Percentiles rank a stretch among this genome's conserved stretches.
phyloP scores from a whole-genome alignment of 2,797 vertebrate genomes.

The Tapera naevia region DNA sequence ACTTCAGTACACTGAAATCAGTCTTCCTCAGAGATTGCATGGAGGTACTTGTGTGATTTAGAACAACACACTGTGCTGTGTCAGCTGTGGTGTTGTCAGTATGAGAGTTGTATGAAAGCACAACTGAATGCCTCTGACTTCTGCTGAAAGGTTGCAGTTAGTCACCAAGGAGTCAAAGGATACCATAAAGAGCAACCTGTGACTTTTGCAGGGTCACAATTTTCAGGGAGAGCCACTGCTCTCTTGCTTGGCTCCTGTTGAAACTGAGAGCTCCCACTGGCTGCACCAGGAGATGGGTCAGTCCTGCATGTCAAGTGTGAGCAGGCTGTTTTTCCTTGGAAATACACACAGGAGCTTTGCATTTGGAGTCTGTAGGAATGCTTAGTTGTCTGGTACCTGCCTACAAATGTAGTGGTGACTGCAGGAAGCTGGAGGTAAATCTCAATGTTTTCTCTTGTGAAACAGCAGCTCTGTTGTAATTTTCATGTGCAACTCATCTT shows the following conservation, averaged over 20 bases:
- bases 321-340: neutral
- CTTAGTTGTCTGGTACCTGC: neutral
- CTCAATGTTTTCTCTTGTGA: neutral
- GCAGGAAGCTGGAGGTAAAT: neutral
- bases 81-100: neutral
- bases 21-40: neutral
- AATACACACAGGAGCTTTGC: neutral
- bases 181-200: neutral
- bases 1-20: neutral
- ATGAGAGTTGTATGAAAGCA: neutral
- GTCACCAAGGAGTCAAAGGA: neutral
- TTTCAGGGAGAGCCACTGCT: neutral
- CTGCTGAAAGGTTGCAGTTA: neutral
- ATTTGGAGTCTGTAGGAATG: neutral
- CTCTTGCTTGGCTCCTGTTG: neutral
- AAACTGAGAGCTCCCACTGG: neutral
- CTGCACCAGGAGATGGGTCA: neutral
- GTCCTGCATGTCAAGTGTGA: neutral
- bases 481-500: neutral
- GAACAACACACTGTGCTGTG: neutral
- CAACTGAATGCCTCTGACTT: neutral
- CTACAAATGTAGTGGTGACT: neutral
- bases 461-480: neutral
- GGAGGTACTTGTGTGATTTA: accelerated
- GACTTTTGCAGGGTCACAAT: neutral